Evolutionary conservation across 1,140 invertebrate species (phyloP).

Genomic region (Trichonephila inaurata): DNA sequence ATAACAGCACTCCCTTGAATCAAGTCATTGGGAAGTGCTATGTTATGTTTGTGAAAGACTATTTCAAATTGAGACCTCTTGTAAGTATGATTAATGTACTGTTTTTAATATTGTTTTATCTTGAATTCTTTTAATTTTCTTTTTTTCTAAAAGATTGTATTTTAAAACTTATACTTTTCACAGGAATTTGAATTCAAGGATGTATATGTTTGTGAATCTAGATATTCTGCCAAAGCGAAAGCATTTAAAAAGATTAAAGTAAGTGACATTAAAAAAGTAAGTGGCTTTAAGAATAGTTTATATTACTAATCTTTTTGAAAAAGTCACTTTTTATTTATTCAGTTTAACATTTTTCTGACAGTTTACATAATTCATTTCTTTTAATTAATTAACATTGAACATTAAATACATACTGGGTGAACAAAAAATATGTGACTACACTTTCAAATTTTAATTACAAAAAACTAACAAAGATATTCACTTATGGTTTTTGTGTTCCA

Average conservation of each 20-base stretch:
- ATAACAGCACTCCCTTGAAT: conserved; percentile 90
- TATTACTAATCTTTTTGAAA: background rate
- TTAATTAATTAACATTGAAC: no score
- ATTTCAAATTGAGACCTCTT: conserved; percentile 93
- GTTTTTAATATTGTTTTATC: background rate
- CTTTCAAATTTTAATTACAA: no score
- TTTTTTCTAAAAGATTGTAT: background rate
- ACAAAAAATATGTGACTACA: no score
- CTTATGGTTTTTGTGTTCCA: no score
- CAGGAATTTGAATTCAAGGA: conserved; percentile 93
- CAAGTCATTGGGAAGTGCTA: conserved; percentile 95
- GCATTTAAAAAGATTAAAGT: conserved; percentile 97
- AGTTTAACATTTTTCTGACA: background rate
- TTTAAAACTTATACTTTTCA: background rate
- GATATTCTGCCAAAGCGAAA: conserved; percentile 92
- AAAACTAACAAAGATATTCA: no score
- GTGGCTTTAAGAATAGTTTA: conserved; percentile 9
- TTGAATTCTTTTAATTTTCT: background rate
- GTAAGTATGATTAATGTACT: conserved; percentile 78
- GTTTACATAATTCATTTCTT: no score
- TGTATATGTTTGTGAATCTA: conserved; percentile 97
- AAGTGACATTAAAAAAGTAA: conserved; percentile 74
- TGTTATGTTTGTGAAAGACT: conserved; percentile 97
- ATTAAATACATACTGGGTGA: no score
- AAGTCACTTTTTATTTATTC: background rate